Evolutionary conservation across 2,888 invertebrate genomes (phyloP), one percentile per base, ranked within the genome.

Genomic region (Trisateles emortualis): DNA sequence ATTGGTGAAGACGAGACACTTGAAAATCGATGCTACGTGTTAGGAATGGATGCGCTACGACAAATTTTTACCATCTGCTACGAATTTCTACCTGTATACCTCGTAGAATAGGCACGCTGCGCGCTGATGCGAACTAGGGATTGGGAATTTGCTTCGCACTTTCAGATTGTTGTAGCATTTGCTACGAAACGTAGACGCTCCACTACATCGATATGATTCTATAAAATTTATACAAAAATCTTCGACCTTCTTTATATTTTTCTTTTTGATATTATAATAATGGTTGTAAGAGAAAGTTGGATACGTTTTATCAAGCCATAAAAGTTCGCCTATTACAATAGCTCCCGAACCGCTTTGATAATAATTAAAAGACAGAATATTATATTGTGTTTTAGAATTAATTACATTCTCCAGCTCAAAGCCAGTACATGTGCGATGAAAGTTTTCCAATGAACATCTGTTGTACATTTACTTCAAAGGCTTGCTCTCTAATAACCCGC

Each of bases 21-120:
- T 80, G 82, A 86, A 86, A 86, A 88, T 86, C 83, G 86, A 64
- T 65, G 57, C 63, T 58, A 83, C 88, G 88, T 88, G 88, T 71
- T 47, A 16, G 9, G 86, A 84, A 84, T 86, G 51, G 41, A 42
- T 48, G 43, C 38, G 40, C 33, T 44, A 49, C 40, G 54, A 17
- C 38, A 54, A 57, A 53, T 68, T 65, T 64, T 60, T 59, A 50
- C 47, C 32, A 54, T 55, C 49, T 50, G 46, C 43, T 52, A 52
- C 41, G 45, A 57, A 60, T 62, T 56, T 61, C 42, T 44, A 48
- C 51, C 53, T 50, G 55, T 57, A 57, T 57, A 8, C 3, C 9
- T 26, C 26, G 26, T 26, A 54, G 22, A 33, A 26, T 14, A 56
- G 48, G 48, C 50, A 39, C 33, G 36, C n/a, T n/a, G n/a, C 9